Evolutionary conservation across 2,797 vertebrate species (phyloP), one percentile per base, ranked within the genome.

Genomic region (Danio albolineatus): DNA sequence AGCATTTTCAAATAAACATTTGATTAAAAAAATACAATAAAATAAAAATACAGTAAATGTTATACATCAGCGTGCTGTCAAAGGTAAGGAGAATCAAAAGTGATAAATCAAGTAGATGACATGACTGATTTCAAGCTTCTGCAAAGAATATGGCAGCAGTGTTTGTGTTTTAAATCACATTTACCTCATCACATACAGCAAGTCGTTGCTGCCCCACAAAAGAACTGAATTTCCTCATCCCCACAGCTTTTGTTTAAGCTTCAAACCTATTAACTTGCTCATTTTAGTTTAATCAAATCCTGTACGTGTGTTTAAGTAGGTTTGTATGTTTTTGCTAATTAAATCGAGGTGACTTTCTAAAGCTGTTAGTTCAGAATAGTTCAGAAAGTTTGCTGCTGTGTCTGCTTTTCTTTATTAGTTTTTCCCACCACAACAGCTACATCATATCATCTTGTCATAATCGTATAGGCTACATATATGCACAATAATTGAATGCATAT

Each of bases 241-340:
- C 70, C 19, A 5, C 38, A 39, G 57, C 48, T 61, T 82, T 69
- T 67, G 60, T 54, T 60, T 74, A 57, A 62, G 65, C 28, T 28
- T 41, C 2, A 21, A 60, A 71, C 17, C 46, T 61, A 49, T 36
- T 67, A 17, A 51, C 61, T n/a, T n/a, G n/a, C n/a, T n/a, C n/a
- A n/a, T n/a, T n/a, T 84, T 76, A 56, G 17, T 57, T 78, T 61
- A 66, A 82, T 12, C 53, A 17, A 82, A 82, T 85, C 75, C 49
- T 49, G 46, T 38, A 57, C 48, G 21, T 56, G 53, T 7, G 49
- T 7, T 71, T 19, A 10, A 41, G 48, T 53, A 36, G 6, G 5
- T 70, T 36, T 53, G 66, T 36, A 41, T 19, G 49, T n/a, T 19
- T 54, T 16, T 71, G 46, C 38, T 17, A 16, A 69, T 51, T 16